Evolutionary conservation across 2,888 invertebrate species (phyloP).

Genomic region (Lasioglossum zephyrum): DNA sequence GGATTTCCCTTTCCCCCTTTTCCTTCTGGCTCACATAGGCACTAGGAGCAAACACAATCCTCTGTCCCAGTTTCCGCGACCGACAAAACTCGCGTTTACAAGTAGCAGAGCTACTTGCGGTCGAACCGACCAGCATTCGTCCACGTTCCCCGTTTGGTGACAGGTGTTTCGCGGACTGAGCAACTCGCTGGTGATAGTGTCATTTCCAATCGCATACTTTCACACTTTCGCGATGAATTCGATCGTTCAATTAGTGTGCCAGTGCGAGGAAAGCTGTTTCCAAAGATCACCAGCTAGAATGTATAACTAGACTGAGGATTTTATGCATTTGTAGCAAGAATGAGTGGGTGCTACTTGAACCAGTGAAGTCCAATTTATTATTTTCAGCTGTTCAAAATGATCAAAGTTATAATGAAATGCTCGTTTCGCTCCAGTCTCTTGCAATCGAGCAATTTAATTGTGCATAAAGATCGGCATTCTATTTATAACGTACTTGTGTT

Average conservation of each 20-base stretch:
- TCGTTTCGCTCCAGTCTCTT: no score
- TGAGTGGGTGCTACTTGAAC: no score
- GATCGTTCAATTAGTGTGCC: background rate
- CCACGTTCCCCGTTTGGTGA: slow-evolving; percentile 26
- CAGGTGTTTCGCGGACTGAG: slow-evolving; percentile 50
- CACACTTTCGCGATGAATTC: background rate
- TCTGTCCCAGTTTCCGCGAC: slow-evolving; percentile 52
- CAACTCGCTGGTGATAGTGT: slow-evolving; percentile 1
- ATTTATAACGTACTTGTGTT: background rate
- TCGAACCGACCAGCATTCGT: background rate
- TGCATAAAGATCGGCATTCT: no score
- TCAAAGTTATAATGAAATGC: no score
- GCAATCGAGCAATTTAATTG: no score
- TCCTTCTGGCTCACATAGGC: background rate
- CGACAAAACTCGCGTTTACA: slow-evolving; percentile 48
- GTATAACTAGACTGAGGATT: no score
- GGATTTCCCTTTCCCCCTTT: background rate
- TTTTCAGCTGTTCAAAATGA: no score
- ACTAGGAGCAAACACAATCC: slow-evolving; percentile 48
- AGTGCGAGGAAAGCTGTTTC: background rate
- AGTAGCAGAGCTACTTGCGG: slow-evolving; percentile 32
- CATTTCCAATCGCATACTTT: background rate
- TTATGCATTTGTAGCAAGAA: no score
- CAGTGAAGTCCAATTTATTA: no score
- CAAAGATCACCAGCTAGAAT: background rate